Evolutionary conservation across 2,797 vertebrate genomes (phyloP), one percentile per base, ranked within the genome.

Genomic region (Enoplosus armatus): DNA sequence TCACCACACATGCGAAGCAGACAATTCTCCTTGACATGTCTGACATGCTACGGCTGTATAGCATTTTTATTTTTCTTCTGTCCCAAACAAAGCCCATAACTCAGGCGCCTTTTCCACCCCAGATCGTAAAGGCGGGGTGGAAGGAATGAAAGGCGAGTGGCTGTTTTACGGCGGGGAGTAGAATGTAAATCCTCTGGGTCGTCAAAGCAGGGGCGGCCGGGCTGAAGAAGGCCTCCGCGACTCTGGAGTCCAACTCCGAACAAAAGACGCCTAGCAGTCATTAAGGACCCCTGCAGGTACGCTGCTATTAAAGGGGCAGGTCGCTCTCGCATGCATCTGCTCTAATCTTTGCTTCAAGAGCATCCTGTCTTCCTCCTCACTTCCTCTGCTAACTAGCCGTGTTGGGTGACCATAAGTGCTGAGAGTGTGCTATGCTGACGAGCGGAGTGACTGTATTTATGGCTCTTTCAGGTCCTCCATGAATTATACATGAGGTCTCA

Each of bases 41-140:
- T 64, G 80, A 85, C 86, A 81, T 72, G 81, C 50, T 35, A 60
- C 5, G 60, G 86, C 81, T 37, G 64, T 90, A 89, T 86, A 70
- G 72, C 83, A 88, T 89, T 94, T 94, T 91, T 89, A 86, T 91
- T 87, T 88, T 93, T 74, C 84, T 83, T 83, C 82, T 73, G 79
- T 89, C 84, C 87, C 83, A 92, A 93, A 93, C 87, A 94, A 93
- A 92, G 81, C 75, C 78, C 74, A 87, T 93, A 92, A 93, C 85
- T 94, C 92, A 92, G 56, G 33, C 70, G 68, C 73, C 71, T 64
- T 76, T 66, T 84, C 68, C 72, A 54, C 74, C 73, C 79, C 51
- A 35, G 47, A 62, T 85, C 77, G 58, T 91, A 88, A 92, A 93
- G 67, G 47, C 10, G 6, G 53, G 75, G 74, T 83, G 74, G 75